These are phyloP conservation scores for Nipponia nippon DNA, from an alignment of 2,113 vertebrate genomes.

Conservation along the genomic window DNA sequence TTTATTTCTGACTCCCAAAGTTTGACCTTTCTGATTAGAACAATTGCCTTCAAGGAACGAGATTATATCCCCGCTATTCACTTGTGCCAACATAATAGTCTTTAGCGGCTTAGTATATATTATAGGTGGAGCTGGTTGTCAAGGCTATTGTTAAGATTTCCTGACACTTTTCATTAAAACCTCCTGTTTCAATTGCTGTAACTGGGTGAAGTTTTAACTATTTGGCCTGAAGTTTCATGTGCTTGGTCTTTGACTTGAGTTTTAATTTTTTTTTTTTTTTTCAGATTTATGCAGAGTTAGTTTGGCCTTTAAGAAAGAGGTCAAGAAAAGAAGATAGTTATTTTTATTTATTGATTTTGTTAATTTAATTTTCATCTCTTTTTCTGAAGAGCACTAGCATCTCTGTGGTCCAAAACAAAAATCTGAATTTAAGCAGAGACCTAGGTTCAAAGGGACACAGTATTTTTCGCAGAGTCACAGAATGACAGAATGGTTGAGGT, in stretches of 20 bases:
- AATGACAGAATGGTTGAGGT: not conserved
- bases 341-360: not conserved
- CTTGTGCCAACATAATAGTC: slow-evolving; percentile 23
- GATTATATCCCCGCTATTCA: not conserved
- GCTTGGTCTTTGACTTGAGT: not conserved
- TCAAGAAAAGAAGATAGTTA: not conserved
- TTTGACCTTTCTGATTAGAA: slow-evolving; percentile 47
- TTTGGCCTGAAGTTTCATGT: not conserved
- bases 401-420: not conserved
- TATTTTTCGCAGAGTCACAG: not conserved
- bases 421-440: not conserved
- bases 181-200: slow-evolving; percentile 2
- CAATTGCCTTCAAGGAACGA: slow-evolving; percentile 48
- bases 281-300: not conserved
- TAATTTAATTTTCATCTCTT: not conserved
- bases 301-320: not conserved
- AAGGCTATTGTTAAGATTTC: slow-evolving; percentile 55
- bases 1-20: slow-evolving; percentile 17
- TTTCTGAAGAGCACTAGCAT: not conserved
- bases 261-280: not conserved
- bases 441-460: not conserved
- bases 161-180: slow-evolving; percentile 46
- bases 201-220: slow-evolving; percentile 1
- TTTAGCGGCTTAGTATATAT: slow-evolving; percentile 24
- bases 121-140: slow-evolving; percentile 60